Conservation (phyloP, 2,113 vertebrate species). For the Corythoichthys intestinalis region DNA sequence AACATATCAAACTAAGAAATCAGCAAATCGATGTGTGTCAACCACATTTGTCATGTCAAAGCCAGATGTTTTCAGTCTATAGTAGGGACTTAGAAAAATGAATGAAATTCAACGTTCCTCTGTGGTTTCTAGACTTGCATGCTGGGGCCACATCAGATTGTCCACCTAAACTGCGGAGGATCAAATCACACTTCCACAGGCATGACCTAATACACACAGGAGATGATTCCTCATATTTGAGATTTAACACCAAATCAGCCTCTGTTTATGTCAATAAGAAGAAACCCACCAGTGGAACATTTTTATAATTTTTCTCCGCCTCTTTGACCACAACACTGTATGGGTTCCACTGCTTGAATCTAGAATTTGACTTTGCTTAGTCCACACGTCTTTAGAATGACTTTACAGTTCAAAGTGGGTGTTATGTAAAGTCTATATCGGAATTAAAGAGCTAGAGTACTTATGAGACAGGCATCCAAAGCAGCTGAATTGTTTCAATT, state of each 20-base stretch:
- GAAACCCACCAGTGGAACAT: neutral
- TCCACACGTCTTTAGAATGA: neutral
- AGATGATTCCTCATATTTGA: neutral
- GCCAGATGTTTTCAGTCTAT: neutral
- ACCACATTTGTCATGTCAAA: neutral
- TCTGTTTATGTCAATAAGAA: neutral
- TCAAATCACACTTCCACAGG: conserved; percentile 1
- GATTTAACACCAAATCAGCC: neutral
- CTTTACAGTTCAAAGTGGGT: neutral
- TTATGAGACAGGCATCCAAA: neutral
- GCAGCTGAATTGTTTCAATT: neutral
- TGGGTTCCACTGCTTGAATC: neutral
- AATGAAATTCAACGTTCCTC: neutral
- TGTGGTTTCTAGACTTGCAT: neutral
- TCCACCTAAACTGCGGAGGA: neutral
- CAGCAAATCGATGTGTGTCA: too few species aligned
- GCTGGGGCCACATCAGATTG: neutral
- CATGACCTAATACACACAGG: neutral
- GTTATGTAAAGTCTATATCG: neutral
- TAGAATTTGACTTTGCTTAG: neutral
- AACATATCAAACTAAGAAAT: too few species aligned
- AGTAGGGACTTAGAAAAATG: neutral
- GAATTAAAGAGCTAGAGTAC: neutral
- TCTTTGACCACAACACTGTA: neutral
- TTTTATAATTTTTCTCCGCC: neutral